Percentiles rank a stretch among this genome's conserved stretches.
phyloP scores from a whole-genome alignment of 2,888 invertebrate genomes.

The Pristionchus arcanus region DNA sequence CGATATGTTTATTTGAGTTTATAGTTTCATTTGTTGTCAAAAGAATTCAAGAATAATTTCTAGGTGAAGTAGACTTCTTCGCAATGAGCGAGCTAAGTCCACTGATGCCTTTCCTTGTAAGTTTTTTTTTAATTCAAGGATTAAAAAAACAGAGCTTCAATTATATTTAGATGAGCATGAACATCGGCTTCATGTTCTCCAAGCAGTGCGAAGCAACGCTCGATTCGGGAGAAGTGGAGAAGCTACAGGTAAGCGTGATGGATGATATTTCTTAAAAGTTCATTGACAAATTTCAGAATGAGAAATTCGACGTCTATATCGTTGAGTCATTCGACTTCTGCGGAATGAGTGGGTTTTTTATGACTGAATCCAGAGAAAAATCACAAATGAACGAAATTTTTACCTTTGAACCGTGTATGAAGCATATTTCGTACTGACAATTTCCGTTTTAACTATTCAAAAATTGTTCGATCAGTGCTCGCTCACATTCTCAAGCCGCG shows the following conservation, averaged over 20 bases:
- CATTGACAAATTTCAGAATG: neutral
- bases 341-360: conserved; percentile 58
- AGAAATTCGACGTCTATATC: conserved; percentile 58
- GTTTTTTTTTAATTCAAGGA: neutral
- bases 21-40: too few species aligned
- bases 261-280: too few species aligned
- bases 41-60: too few species aligned
- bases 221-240: neutral
- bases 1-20: too few species aligned
- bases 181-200: neutral
- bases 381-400: too few species aligned
- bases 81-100: neutral
- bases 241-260: conserved; percentile 5
- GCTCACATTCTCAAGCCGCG: neutral
- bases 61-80: conserved; percentile 29
- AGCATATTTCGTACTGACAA: too few species aligned
- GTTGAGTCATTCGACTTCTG: conserved; percentile 60
- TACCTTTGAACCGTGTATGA: too few species aligned
- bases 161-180: conserved; percentile 19
- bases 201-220: neutral
- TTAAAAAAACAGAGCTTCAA: neutral
- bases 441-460: too few species aligned
- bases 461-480: neutral
- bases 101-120: neutral
- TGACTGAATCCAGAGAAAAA: too few species aligned